Evolutionary conservation across 2,113 vertebrate genomes (phyloP), one percentile per base, ranked within the genome.

Genomic region (Anas platyrhynchos): DNA sequence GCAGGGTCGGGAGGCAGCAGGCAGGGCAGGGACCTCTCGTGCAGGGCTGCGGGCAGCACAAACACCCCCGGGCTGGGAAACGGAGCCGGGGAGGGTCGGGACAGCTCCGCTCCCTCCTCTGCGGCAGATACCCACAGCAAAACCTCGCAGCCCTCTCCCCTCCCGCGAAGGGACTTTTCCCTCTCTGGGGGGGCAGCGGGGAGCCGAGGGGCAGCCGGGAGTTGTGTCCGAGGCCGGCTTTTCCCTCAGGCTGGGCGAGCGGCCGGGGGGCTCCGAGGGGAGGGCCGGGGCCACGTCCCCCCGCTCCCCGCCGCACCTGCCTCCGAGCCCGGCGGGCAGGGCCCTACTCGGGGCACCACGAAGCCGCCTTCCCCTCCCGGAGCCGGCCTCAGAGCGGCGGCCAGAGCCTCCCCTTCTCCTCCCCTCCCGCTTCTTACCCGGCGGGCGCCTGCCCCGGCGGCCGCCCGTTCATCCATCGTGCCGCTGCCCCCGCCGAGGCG

Each of bases 401-500:
- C 63, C 68, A 16, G 7, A 67, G 25, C 62, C 48, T 38, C 27
- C 50, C 41, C 7, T 10, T 13, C n/a, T 11, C 14, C 38, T 16
- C 65, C 62, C 8, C 46, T 20, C 12, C 67, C 21, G 66, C 83
- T 63, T 55, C 86, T 93, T 76, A 93, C 89, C 94, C 77, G 21
- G 62, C 56, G 87, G 94, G 68, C 89, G 44, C 81, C 77, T 41
- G 87, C 66, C 82, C 91, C 82, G 5, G 80, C 91, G 76, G 77
- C 92, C 63, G 34, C 79, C 91, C 94, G 13, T 81, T 50, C 85
- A 34, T 71, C 94, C 92, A 95, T 95, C 61, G 44, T 73, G 88
- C 69, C 56, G 77, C 87, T 58, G 73, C 76, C 48, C 62, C 68
- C 89, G 68, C 15, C 71, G 89, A 56, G 71, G 59, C 13, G 93